A percentile compares a stretch with the other conserved stretches of the same genome.
Evolutionary conservation across 2,797 vertebrate species (phyloP).

Genomic region (Balearica regulorum): DNA sequence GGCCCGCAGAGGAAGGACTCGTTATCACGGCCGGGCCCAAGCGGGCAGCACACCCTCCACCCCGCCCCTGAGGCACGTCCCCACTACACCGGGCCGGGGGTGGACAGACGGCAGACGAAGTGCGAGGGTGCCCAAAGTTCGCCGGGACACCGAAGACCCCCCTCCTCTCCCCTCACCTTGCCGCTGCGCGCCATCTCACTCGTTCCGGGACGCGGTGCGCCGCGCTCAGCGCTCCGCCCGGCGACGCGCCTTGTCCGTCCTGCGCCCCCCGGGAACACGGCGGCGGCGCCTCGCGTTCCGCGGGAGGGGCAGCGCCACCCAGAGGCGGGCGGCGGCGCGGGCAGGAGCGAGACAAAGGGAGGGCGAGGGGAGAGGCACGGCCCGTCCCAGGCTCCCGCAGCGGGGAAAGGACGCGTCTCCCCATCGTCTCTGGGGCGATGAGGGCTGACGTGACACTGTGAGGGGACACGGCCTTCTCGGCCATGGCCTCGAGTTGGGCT

Average conservation of each 20-base stretch:
- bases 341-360: no score
- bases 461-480: not conserved
- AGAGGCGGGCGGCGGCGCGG: not conserved
- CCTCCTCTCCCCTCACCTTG: slow-evolving; percentile 17
- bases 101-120: no score
- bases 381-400: not conserved
- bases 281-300: not conserved
- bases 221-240: not conserved
- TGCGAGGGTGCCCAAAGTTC: no score
- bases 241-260: fast-evolving
- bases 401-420: no score
- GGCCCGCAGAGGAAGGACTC: no score
- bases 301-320: not conserved
- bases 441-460: no score
- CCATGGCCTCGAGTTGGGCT: fast-evolving
- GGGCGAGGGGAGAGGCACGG: fast-evolving
- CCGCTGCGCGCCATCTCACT: slow-evolving; percentile 39
- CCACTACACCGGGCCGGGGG: not conserved
- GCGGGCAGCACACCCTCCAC: not conserved
- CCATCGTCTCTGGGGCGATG: no score
- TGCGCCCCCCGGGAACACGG: not conserved
- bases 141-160: fast-evolving
- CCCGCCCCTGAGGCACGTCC: not conserved
- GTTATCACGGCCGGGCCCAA: not conserved
- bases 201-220: not conserved